Evolutionary conservation across 2,888 invertebrate genomes (phyloP).

Genomic region (Neoaliturus tenellus): DNA sequence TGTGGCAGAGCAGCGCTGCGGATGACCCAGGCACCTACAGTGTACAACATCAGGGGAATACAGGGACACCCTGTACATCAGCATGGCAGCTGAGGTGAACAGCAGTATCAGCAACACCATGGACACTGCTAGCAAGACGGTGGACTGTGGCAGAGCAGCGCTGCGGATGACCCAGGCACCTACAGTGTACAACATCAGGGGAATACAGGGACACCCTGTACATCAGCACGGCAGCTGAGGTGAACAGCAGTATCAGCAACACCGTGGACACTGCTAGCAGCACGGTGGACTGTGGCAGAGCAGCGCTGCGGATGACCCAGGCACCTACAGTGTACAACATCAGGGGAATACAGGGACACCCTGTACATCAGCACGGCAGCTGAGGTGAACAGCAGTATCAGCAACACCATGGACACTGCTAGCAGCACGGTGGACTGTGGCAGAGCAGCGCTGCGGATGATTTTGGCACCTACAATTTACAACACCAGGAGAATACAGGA

Average conservation of each 20-base stretch:
- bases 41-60: no score
- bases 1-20: conserved; percentile 71
- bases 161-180: not conserved
- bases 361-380: conserved; percentile 77
- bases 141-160: conserved; percentile 73
- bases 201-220: conserved; percentile 74
- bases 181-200: no score
- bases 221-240: conserved; percentile 77
- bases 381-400: conserved; percentile 76
- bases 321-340: no score
- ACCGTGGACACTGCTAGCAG: conserved; percentile 76
- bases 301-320: not conserved
- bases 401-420: conserved; percentile 75
- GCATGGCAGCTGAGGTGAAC: conserved; percentile 76
- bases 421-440: conserved; percentile 72
- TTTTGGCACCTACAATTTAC: not conserved
- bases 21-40: no score
- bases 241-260: conserved; percentile 75
- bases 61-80: conserved; percentile 77
- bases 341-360: conserved; percentile 73
- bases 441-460: no score
- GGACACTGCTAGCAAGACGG: conserved; percentile 75
- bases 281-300: conserved; percentile 74
- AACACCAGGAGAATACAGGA: not conserved
- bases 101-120: conserved; percentile 76